Evolutionary conservation across 1,140 invertebrate species (phyloP).

Genomic region (Medauroidea extradentata): DNA sequence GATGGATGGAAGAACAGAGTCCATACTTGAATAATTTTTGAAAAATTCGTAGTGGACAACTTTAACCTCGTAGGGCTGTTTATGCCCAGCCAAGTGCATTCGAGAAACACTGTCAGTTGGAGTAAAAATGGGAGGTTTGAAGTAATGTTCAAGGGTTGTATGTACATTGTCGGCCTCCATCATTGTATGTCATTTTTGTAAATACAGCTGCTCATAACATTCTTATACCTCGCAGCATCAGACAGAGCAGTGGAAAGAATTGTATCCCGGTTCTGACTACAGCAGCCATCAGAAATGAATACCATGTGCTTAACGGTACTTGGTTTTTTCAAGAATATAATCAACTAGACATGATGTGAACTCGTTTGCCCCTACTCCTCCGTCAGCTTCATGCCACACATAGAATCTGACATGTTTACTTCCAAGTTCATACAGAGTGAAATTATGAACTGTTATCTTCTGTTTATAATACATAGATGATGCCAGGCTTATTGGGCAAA

Average conservation of each 20-base stretch:
- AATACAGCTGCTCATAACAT: slow-evolving; percentile 4
- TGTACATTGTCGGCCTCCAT: no score
- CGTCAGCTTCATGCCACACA: slow-evolving; percentile 34
- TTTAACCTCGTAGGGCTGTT: no score
- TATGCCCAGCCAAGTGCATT: no score
- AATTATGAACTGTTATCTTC: slow-evolving; percentile 30
- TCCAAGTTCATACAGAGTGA: slow-evolving; percentile 25
- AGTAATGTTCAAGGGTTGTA: no score
- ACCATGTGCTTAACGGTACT: slow-evolving; percentile 9
- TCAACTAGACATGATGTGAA: slow-evolving; percentile 23
- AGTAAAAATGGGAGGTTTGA: no score
- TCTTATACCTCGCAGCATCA: slow-evolving; percentile 4
- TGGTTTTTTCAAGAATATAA: slow-evolving; percentile 10
- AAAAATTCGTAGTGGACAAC: no score
- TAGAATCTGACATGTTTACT: slow-evolving; percentile 28
- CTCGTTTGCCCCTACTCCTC: slow-evolving; percentile 29
- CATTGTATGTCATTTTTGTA: no score
- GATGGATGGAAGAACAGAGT: no score
- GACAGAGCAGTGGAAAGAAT: slow-evolving; percentile 13
- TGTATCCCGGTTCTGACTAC: slow-evolving; percentile 23
- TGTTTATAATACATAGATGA: slow-evolving; percentile 27
- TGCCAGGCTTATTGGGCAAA: slow-evolving; percentile 19
- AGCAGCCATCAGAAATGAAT: slow-evolving; percentile 25
- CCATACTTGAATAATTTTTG: no score
- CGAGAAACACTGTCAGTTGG: no score